A percentile compares a stretch with the other conserved stretches of the same genome.
Evolutionary conservation across 92 coral and sea anemone species (phyloP).

Genomic region (Phenganax marumi): DNA sequence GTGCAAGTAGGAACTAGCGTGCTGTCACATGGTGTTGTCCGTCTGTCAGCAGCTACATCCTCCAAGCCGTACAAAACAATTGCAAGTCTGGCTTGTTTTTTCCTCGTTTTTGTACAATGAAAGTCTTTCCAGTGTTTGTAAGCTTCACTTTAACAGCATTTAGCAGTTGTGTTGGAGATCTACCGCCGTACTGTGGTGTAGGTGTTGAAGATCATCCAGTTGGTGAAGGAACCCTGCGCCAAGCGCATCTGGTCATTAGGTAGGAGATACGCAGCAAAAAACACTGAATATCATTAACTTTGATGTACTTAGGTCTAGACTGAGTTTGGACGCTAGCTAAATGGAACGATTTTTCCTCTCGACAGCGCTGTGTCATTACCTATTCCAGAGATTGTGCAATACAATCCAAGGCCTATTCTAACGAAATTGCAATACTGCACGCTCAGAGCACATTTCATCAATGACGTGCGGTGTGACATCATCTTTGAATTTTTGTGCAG

Average conservation of each 20-base stretch:
- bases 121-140: conserved; percentile 4
- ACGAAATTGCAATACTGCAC: no score
- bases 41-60: conserved; percentile 1
- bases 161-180: conserved; percentile 10
- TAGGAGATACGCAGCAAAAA: not conserved
- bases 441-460: no score
- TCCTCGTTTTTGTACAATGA: conserved; percentile 6
- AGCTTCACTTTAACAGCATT: conserved; percentile 15
- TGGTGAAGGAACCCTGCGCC: conserved; percentile 25
- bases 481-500: no score
- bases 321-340: not conserved
- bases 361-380: not conserved
- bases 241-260: conserved; percentile 38
- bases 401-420: not conserved
- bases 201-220: conserved; percentile 3
- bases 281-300: not conserved
- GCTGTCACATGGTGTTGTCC: not conserved
- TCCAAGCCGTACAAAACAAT: not conserved
- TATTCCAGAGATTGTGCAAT: conserved; percentile 9
- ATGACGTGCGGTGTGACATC: no score
- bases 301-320: not conserved
- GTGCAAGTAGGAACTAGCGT: not conserved
- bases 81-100: not conserved
- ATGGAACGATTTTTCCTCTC: not conserved
- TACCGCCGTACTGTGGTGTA: conserved; percentile 10